These are phyloP conservation scores for Plodia interpunctella DNA, from an alignment of 1,140 invertebrate species.

Conservation along the genomic window DNA sequence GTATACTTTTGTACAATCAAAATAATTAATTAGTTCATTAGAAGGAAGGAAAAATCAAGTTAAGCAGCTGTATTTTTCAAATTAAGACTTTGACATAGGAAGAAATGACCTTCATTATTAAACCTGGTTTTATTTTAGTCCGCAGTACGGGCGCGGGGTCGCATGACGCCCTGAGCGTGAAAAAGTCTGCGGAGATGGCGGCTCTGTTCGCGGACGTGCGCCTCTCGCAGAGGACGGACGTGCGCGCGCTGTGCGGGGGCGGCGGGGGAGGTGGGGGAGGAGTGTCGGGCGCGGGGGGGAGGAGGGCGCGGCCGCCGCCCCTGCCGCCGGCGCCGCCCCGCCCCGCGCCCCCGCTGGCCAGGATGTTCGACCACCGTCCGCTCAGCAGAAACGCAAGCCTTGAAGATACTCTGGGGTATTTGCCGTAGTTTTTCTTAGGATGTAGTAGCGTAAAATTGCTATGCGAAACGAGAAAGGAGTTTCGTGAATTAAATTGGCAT, in stretches of 20 bases:
- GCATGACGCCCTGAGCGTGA: conserved; percentile 87
- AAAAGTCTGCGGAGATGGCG: conserved; percentile 92
- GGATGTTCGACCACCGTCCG: conserved; percentile 54
- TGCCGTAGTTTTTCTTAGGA: conserved; percentile 36
- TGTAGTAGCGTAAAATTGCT: too few relatives aligned
- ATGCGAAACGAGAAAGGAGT: too few relatives aligned
- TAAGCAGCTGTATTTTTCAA: too few relatives aligned
- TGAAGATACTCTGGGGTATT: conserved; percentile 69
- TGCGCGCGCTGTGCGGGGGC: conserved; percentile 51
- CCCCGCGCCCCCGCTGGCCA: conserved; percentile 32
- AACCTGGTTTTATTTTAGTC: conserved; percentile 44
- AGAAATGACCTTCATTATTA: too few relatives aligned
- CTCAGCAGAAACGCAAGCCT: conserved; percentile 60
- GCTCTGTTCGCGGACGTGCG: conserved; percentile 88
- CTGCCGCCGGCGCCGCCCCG: conserved; percentile 26
- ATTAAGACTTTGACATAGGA: too few relatives aligned
- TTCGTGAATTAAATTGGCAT: too few relatives aligned
- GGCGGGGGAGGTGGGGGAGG: conserved; percentile 10
- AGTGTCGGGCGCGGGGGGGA: too few relatives aligned
- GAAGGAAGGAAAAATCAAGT: too few relatives aligned
- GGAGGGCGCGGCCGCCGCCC: conserved; percentile 21
- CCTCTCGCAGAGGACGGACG: conserved; percentile 76
- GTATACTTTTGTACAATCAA: too few relatives aligned
- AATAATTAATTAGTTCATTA: too few relatives aligned
- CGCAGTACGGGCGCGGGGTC: conserved; percentile 79